These are phyloP conservation scores for Phrynocephalus vlangalii DNA, from an alignment of 2,797 vertebrate genomes.

Conservation along the genomic window DNA sequence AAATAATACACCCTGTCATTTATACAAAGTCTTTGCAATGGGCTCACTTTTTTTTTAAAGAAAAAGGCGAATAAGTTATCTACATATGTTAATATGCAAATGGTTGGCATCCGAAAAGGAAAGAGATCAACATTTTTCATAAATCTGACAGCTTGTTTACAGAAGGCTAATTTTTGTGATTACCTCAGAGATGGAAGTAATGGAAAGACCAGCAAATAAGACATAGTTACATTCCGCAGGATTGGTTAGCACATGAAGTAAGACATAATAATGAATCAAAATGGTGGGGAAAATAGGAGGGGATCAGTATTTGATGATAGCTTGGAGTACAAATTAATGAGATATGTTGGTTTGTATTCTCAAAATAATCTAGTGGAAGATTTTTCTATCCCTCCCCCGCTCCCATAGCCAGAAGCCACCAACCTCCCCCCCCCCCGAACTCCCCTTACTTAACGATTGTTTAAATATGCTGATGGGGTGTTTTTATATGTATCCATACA, in stretches of 20 bases:
- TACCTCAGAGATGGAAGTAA: neutral
- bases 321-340: neutral
- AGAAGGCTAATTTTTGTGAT: constrained; percentile 4
- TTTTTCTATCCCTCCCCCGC: neutral
- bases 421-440: neutral
- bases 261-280: neutral
- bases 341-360: neutral
- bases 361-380: neutral
- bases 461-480: too few species aligned
- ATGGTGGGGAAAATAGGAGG: neutral
- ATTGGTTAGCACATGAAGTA: neutral
- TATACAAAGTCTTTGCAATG: constrained; percentile 15
- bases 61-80: neutral
- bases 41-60: neutral
- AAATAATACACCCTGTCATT: neutral
- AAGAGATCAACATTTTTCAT: neutral
- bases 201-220: constrained; percentile 1
- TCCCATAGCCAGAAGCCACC: too few species aligned
- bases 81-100: neutral
- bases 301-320: neutral
- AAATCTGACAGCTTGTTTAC: neutral
- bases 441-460: too few species aligned
- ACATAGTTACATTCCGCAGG: neutral
- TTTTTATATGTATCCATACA: neutral
- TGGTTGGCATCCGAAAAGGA: neutral